Conservation (phyloP, 1,140 invertebrate genomes). For the Philotrypesis tridentata region DNA sequence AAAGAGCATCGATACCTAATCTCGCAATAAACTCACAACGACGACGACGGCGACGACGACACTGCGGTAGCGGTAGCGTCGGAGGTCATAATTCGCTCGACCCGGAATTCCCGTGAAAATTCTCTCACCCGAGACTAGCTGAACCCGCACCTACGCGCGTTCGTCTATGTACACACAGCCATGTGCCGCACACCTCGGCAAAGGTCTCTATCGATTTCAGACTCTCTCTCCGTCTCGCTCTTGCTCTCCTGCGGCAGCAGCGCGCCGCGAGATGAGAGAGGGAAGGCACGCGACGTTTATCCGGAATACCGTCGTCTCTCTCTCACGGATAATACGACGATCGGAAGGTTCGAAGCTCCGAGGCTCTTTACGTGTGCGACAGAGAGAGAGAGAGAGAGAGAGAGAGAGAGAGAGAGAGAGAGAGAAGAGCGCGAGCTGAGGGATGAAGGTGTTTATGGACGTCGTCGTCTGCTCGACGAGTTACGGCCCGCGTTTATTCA, state of each 20-base stretch:
- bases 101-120: not conserved
- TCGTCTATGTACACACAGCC: not conserved
- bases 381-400: too few species aligned
- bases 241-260: not conserved
- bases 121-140: not conserved
- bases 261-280: not conserved
- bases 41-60: not conserved
- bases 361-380: not conserved
- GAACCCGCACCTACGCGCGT: not conserved
- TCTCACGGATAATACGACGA: not conserved
- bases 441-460: not conserved
- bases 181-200: conserved; percentile 4
- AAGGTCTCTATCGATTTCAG: conserved; percentile 36
- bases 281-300: not conserved
- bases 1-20: too few species aligned
- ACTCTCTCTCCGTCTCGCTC: not conserved
- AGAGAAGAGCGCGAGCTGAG: not conserved
- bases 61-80: too few species aligned
- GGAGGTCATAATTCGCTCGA: not conserved
- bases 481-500: not conserved
- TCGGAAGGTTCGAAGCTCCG: not conserved
- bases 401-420: too few species aligned
- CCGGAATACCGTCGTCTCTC: not conserved
- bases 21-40: not conserved
- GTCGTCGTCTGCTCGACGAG: too few species aligned